Conservation (phyloP, 2,888 invertebrate genomes). For the Clepsis dumicolana region DNA sequence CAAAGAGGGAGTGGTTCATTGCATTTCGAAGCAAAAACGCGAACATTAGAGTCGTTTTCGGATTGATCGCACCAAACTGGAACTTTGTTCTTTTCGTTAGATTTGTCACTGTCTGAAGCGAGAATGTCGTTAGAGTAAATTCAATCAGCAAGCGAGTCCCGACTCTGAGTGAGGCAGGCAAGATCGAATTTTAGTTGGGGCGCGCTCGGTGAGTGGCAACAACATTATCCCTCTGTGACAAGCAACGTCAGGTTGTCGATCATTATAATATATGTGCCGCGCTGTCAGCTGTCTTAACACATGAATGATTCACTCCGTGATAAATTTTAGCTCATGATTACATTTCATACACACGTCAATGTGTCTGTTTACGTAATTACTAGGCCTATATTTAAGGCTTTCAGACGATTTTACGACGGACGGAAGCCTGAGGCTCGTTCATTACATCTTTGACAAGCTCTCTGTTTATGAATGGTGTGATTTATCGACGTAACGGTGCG, state of each 20-base stretch:
- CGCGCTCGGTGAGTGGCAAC: slow-evolving; percentile 70
- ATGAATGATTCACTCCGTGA: slow-evolving; percentile 86
- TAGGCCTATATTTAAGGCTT: slow-evolving; percentile 73
- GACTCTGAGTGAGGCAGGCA: slow-evolving; percentile 46
- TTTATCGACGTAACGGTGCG: slow-evolving; percentile 71
- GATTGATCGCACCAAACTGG: slow-evolving; percentile 57
- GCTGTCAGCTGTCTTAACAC: slow-evolving; percentile 84
- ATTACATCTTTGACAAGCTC: slow-evolving; percentile 70
- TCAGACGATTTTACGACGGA: slow-evolving; percentile 69
- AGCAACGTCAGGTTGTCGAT: slow-evolving; percentile 84
- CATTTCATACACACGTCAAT: slow-evolving; percentile 84
- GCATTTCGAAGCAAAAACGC: slow-evolving; percentile 57
- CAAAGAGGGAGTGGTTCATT: slow-evolving; percentile 55
- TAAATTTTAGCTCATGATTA: slow-evolving; percentile 86
- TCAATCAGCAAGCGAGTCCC: slow-evolving; percentile 46
- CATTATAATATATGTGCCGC: slow-evolving; percentile 85
- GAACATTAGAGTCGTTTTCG: slow-evolving; percentile 65
- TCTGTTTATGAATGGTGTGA: slow-evolving; percentile 72
- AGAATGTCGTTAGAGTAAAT: slow-evolving; percentile 60
- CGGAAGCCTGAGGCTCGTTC: slow-evolving; percentile 68
- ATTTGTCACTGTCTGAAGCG: slow-evolving; percentile 62
- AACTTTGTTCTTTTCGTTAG: slow-evolving; percentile 82
- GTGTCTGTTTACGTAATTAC: slow-evolving; percentile 84
- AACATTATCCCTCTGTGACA: slow-evolving; percentile 85
- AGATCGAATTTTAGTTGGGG: slow-evolving; percentile 50